Evolutionary conservation across 2,888 invertebrate species (phyloP).

Genomic region (Xanthia togata): DNA sequence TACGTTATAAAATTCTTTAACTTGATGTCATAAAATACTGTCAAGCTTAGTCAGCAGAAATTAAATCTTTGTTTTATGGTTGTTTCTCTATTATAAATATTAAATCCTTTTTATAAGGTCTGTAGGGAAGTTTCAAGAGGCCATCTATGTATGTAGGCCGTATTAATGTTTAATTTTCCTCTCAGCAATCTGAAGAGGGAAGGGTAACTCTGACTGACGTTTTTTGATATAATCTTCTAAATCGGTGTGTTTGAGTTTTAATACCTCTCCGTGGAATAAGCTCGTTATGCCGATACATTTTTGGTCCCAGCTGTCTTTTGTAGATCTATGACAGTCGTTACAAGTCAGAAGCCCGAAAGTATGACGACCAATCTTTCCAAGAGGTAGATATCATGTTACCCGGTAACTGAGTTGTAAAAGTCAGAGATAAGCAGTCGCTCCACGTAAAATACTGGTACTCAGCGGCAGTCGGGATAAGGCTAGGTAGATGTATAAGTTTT

Average conservation of each 20-base stretch:
- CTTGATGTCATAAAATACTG: conserved; percentile 31
- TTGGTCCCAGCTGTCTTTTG: neutral
- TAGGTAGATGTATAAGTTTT: no score
- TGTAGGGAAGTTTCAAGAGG: neutral
- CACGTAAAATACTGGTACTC: neutral
- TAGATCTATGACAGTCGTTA: neutral
- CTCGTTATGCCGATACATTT: no score
- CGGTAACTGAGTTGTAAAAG: neutral
- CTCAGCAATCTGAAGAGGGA: neutral
- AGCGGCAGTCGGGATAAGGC: neutral
- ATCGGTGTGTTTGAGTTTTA: neutral
- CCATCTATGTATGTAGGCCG: neutral
- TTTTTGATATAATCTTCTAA: neutral
- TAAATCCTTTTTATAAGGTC: conserved; percentile 31
- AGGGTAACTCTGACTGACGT: neutral
- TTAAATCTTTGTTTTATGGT: conserved; percentile 34
- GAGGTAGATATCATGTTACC: neutral
- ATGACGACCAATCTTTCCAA: neutral
- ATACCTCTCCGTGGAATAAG: neutral
- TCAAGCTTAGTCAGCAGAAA: conserved; percentile 19
- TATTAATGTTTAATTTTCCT: conserved; percentile 22
- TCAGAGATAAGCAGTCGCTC: neutral
- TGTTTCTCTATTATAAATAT: conserved; percentile 16
- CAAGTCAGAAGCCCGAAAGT: neutral
- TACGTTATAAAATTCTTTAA: conserved; percentile 18